These are phyloP conservation scores for Cyrtorhinus lividipennis DNA, from an alignment of 1,140 invertebrate genomes.

Conservation along the genomic window DNA sequence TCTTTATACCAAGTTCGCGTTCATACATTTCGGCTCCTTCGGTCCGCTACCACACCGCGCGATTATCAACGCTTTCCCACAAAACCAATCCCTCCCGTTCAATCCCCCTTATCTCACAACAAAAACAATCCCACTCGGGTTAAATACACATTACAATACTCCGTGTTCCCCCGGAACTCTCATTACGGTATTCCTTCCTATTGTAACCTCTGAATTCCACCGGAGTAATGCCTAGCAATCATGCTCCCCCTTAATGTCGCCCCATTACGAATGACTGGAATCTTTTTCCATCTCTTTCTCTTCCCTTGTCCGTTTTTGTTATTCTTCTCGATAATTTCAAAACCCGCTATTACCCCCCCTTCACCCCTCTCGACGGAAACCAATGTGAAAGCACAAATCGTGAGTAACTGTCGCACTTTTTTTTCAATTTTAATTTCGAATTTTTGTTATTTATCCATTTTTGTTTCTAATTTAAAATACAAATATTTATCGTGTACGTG, in stretches of 20 bases:
- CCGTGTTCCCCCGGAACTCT: not conserved
- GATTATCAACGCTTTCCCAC: not conserved
- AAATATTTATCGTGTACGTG: too few species aligned
- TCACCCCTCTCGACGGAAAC: not conserved
- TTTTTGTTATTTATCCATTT: too few species aligned
- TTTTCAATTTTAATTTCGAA: too few species aligned
- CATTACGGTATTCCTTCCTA: slow-evolving; percentile 5
- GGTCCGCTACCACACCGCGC: not conserved
- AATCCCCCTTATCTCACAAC: too few species aligned
- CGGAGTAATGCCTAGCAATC: slow-evolving; percentile 13
- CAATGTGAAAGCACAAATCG: too few species aligned
- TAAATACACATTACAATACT: too few species aligned
- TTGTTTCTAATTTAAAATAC: too few species aligned
- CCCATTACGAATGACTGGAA: slow-evolving; percentile 14
- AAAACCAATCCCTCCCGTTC: too few species aligned
- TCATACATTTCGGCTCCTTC: too few species aligned
- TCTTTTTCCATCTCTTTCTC: slow-evolving; percentile 7
- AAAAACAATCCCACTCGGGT: too few species aligned
- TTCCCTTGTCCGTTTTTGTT: not conserved
- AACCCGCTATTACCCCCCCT: not conserved
- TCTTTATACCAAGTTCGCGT: too few species aligned
- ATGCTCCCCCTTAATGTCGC: slow-evolving; percentile 13
- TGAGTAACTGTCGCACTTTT: too few species aligned
- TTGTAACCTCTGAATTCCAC: slow-evolving; percentile 1
- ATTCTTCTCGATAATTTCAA: not conserved